Evolutionary conservation across 2,113 vertebrate species (phyloP).

Genomic region (Leucosticte australis): DNA sequence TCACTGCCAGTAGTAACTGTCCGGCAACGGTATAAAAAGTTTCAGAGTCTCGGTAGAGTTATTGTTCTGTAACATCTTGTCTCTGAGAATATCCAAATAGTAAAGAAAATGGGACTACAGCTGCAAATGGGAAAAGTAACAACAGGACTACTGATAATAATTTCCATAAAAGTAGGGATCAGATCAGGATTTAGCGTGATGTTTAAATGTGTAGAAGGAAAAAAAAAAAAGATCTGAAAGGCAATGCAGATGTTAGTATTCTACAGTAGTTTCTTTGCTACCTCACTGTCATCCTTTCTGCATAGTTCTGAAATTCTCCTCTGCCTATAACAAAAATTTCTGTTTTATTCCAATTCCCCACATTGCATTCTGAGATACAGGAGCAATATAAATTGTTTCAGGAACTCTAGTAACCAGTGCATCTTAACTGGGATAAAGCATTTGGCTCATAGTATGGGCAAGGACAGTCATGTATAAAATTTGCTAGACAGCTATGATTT

Average conservation of each 20-base stretch:
- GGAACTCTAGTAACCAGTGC: neutral
- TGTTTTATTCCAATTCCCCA: neutral
- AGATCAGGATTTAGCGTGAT: neutral
- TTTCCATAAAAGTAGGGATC: neutral
- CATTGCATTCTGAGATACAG: neutral
- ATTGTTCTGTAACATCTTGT: neutral
- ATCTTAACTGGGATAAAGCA: conserved; percentile 6
- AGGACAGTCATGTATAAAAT: conserved; percentile 19
- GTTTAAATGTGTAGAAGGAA: neutral
- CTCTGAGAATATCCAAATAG: neutral
- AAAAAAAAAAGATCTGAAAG: neutral
- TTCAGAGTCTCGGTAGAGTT: neutral
- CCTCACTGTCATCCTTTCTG: neutral
- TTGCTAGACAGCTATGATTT: conserved; percentile 14
- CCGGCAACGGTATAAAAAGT: neutral
- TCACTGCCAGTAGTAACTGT: neutral
- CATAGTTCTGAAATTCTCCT: neutral
- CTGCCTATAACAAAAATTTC: neutral
- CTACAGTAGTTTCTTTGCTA: neutral
- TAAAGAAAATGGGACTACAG: neutral
- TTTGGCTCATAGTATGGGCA: neutral
- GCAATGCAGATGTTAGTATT: neutral
- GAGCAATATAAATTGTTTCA: neutral
- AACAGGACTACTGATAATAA: neutral
- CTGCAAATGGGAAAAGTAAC: neutral